Evolutionary conservation across 2,113 vertebrate genomes (phyloP).

Genomic region (Nasalis larvatus): DNA sequence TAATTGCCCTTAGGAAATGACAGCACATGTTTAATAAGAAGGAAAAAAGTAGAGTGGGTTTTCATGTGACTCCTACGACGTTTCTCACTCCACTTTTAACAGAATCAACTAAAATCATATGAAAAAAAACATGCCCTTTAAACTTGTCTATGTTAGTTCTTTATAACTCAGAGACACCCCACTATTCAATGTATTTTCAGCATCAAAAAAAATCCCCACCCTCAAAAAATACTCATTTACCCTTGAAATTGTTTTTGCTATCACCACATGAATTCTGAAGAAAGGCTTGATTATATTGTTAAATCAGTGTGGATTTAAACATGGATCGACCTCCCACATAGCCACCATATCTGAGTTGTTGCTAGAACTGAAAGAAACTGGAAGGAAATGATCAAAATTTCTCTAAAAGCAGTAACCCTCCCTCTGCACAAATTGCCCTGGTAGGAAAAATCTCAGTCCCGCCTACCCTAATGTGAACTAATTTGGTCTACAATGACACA

Average conservation of each 20-base stretch:
- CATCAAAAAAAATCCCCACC: neutral
- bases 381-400: neutral
- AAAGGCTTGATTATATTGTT: neutral
- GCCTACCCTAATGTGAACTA: neutral
- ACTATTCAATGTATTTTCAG: neutral
- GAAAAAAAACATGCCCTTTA: neutral
- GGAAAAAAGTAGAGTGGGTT: neutral
- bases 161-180: neutral
- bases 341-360: neutral
- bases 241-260: constrained; percentile 28
- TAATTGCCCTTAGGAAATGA: neutral
- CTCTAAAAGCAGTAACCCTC: neutral
- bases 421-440: neutral
- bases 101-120: neutral
- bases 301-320: constrained; percentile 33
- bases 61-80: neutral
- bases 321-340: neutral
- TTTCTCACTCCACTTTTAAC: neutral
- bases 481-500: neutral
- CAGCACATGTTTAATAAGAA: neutral
- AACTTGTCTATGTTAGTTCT: neutral
- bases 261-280: neutral
- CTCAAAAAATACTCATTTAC: neutral
- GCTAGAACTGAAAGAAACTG: neutral
- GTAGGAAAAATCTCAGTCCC: neutral